phyloP scores from a whole-genome alignment of 2,888 invertebrate species.

The Tubulanus polymorphus region DNA sequence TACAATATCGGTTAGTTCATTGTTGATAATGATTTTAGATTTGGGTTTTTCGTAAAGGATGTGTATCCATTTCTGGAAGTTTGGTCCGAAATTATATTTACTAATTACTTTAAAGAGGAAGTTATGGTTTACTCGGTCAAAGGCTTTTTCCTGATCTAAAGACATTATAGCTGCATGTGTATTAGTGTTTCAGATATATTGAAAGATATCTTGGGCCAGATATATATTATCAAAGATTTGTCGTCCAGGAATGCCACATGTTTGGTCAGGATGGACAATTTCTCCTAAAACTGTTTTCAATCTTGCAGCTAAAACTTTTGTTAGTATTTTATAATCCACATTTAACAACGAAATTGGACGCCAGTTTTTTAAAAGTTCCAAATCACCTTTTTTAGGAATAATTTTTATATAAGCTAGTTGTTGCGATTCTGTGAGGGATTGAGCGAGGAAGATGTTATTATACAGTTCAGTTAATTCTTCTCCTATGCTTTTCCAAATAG shows the following conservation, averaged over 20 bases:
- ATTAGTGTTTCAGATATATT: conserved; percentile 21
- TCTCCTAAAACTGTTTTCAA: conserved; percentile 15
- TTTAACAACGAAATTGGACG: conserved; percentile 25
- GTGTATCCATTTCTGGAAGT: conserved; percentile 21
- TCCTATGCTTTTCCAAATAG: conserved; percentile 14
- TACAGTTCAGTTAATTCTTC: conserved; percentile 9
- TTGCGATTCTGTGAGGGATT: neutral
- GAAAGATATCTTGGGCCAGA: conserved; percentile 18
- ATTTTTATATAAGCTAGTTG: conserved; percentile 8
- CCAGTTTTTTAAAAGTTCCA: conserved; percentile 20
- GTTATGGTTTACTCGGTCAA: conserved; percentile 23
- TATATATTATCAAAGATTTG: conserved; percentile 7
- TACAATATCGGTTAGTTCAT: conserved; percentile 3
- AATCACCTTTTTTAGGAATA: conserved; percentile 21
- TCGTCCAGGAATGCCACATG: conserved; percentile 7
- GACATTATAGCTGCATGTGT: conserved; percentile 18
- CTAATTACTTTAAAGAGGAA: conserved; percentile 21
- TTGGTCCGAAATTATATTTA: conserved; percentile 21
- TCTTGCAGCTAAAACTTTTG: conserved; percentile 20
- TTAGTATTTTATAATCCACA: conserved; percentile 24
- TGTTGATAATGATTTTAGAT: conserved; percentile 4
- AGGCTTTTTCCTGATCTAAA: conserved; percentile 28
- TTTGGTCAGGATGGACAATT: conserved; percentile 21
- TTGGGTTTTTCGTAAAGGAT: conserved; percentile 18
- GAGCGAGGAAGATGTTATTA: neutral